These are phyloP conservation scores for Sinhomidia bicolor DNA, from an alignment of 2,888 invertebrate genomes.

Conservation along the genomic window DNA sequence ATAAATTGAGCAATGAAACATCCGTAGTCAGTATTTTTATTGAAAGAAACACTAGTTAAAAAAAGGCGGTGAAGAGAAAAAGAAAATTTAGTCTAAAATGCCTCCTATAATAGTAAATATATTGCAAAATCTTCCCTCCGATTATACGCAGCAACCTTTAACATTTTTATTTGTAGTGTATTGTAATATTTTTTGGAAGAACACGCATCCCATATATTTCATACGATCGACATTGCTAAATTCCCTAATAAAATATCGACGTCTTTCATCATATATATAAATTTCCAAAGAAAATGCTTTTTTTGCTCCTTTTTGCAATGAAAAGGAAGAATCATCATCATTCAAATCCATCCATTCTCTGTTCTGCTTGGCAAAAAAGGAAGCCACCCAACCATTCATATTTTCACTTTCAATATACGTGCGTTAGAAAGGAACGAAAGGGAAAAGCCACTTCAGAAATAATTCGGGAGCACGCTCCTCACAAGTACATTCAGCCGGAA, in stretches of 20 bases:
- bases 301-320: neutral
- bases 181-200: no score
- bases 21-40: no score
- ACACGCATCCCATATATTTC: no score
- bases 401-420: slow-evolving; percentile 29
- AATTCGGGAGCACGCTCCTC: slow-evolving; percentile 54
- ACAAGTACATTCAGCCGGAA: slow-evolving; percentile 54
- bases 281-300: neutral
- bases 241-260: neutral
- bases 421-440: slow-evolving; percentile 16
- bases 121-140: no score
- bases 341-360: slow-evolving; percentile 12
- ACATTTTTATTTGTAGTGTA: neutral
- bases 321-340: slow-evolving; percentile 18
- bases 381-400: slow-evolving; percentile 41
- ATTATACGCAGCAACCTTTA: neutral
- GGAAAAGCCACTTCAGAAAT: slow-evolving; percentile 62
- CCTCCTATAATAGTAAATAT: neutral
- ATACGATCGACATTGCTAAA: no score
- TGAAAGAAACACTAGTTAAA: no score
- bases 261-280: no score
- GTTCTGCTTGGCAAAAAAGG: slow-evolving; percentile 27
- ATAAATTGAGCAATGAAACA: no score
- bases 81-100: neutral
- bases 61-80: neutral